phyloP scores from a whole-genome alignment of 2,888 invertebrate genomes.

The Linnaemya vulpina region DNA sequence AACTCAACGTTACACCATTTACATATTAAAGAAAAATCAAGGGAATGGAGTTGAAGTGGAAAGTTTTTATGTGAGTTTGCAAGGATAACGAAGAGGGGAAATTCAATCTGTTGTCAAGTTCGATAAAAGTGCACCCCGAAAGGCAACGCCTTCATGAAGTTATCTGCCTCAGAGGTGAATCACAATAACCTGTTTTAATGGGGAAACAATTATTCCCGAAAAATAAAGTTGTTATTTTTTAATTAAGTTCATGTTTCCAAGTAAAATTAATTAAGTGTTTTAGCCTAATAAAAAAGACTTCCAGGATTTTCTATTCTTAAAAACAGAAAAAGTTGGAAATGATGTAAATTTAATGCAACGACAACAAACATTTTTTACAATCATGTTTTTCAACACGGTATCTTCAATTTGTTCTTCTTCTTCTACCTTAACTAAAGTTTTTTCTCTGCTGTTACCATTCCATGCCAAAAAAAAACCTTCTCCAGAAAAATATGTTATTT shows the following conservation, averaged over 20 bases:
- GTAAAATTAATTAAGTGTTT: too few relatives aligned
- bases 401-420: slow-evolving; percentile 31
- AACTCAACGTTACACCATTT: slow-evolving; percentile 47
- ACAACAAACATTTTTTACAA: slow-evolving; percentile 38
- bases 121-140: too few relatives aligned
- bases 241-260: too few relatives aligned
- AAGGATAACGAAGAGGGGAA: too few relatives aligned
- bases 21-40: neutral
- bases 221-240: too few relatives aligned
- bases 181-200: too few relatives aligned
- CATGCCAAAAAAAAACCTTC: slow-evolving; percentile 42
- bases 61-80: too few relatives aligned
- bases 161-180: too few relatives aligned
- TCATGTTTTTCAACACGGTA: slow-evolving; percentile 69
- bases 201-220: too few relatives aligned
- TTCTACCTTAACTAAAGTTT: slow-evolving; percentile 18
- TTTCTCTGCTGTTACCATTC: slow-evolving; percentile 41
- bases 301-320: neutral
- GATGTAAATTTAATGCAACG: slow-evolving; percentile 21
- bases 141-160: too few relatives aligned
- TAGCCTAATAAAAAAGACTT: too few relatives aligned
- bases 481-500: slow-evolving; percentile 20
- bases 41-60: neutral
- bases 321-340: slow-evolving; percentile 14
- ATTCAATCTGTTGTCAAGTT: too few relatives aligned